Evolutionary conservation across 2,888 invertebrate genomes (phyloP).

Genomic region (Ectropis crepuscularia): DNA sequence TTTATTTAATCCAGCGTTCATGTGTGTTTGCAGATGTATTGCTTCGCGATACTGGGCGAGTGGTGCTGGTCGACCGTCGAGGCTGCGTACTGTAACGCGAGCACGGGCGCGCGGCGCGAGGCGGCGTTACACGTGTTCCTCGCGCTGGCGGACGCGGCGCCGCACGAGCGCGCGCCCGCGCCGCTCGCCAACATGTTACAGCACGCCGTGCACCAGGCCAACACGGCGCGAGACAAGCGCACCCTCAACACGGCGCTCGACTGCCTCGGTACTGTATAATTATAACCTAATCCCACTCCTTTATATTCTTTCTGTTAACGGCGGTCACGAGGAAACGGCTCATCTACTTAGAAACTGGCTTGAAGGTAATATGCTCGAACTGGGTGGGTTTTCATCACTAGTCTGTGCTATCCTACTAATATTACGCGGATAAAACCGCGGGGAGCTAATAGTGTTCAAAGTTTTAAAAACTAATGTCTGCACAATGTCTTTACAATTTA

Average conservation of each 20-base stretch:
- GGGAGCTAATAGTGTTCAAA: too few species aligned
- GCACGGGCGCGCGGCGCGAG: conserved; percentile 82
- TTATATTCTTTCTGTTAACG: too few species aligned
- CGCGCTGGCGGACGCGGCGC: conserved; percentile 80
- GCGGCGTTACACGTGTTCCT: conserved; percentile 82
- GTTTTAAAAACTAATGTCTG: too few species aligned
- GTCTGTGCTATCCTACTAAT: too few species aligned
- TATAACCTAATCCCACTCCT: too few species aligned
- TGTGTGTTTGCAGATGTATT: conserved; percentile 89
- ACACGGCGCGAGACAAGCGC: conserved; percentile 71
- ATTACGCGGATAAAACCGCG: too few species aligned
- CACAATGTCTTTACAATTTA: too few species aligned
- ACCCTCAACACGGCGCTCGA: conserved; percentile 90
- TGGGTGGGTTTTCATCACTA: not conserved
- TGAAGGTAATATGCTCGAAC: too few species aligned
- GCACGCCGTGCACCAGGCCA: conserved; percentile 58
- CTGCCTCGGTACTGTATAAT: conserved; percentile 85
- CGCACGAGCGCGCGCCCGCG: conserved; percentile 71
- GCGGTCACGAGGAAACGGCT: too few species aligned
- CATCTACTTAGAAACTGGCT: too few species aligned
- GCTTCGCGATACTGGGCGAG: conserved; percentile 92
- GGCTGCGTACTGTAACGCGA: conserved; percentile 85
- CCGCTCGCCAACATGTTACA: conserved; percentile 67
- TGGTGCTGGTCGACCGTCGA: conserved; percentile 89
- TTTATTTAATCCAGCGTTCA: too few species aligned